These are phyloP conservation scores for Rachycentron canadum DNA, from an alignment of 2,797 vertebrate genomes.

Conservation along the genomic window DNA sequence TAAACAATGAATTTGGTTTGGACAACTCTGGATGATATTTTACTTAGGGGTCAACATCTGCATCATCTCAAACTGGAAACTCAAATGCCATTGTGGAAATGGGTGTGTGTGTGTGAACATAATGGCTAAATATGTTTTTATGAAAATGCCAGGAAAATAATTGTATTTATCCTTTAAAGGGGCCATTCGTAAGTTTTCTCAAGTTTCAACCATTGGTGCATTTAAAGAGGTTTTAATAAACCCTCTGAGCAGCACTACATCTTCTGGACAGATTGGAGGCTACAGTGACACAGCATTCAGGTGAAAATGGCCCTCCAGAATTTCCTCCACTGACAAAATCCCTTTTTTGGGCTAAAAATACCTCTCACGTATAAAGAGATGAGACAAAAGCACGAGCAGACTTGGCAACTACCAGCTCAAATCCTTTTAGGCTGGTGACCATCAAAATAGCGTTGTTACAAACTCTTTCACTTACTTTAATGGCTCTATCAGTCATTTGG, in stretches of 20 bases:
- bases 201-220: not conserved
- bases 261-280: too few species aligned
- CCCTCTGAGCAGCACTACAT: not conserved
- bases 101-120: not conserved
- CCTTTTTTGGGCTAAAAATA: too few species aligned
- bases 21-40: slow-evolving; percentile 2
- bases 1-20: slow-evolving; percentile 22
- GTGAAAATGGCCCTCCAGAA: too few species aligned
- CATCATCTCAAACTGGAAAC: slow-evolving; percentile 22
- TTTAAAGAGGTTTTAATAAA: not conserved
- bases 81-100: not conserved
- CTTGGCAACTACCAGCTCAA: too few species aligned
- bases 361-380: too few species aligned
- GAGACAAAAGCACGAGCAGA: too few species aligned
- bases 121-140: not conserved
- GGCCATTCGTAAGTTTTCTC: not conserved
- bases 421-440: too few species aligned
- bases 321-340: too few species aligned
- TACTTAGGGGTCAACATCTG: slow-evolving; percentile 9
- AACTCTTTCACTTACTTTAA: too few species aligned
- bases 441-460: too few species aligned
- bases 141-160: not conserved
- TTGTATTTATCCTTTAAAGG: not conserved
- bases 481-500: too few species aligned
- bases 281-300: too few species aligned